Conservation (phyloP, 64 coral and sea anemone genomes). For the Pocillopora verrucosa region DNA sequence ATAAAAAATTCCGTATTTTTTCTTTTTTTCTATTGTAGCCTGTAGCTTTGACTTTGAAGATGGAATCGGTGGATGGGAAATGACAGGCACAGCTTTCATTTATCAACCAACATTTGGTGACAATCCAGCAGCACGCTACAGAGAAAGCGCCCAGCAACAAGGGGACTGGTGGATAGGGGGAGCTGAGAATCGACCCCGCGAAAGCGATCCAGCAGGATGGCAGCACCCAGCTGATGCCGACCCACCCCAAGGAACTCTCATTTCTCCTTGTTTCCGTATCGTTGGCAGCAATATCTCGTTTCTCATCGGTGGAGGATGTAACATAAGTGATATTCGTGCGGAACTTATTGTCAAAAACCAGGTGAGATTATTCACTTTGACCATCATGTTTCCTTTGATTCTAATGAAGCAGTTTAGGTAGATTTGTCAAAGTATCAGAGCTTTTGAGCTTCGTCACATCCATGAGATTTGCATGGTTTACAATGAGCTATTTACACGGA, state of each 20-base stretch:
- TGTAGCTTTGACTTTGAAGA: not conserved
- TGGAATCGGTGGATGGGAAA: not conserved
- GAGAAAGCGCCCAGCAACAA: not conserved
- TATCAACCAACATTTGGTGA: not conserved
- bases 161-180: not conserved
- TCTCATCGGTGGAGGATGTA: constrained; percentile 61
- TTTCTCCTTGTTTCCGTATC: constrained; percentile 38
- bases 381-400: too few relatives aligned
- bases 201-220: not conserved
- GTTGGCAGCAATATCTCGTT: constrained; percentile 35
- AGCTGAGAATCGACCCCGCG: not conserved
- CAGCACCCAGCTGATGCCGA: not conserved
- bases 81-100: too few relatives aligned
- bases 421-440: too few relatives aligned
- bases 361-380: too few relatives aligned
- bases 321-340: not conserved
- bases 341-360: constrained; percentile 37
- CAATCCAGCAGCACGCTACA: not conserved
- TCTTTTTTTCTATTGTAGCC: not conserved
- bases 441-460: too few relatives aligned
- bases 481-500: too few relatives aligned
- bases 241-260: constrained; percentile 23
- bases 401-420: too few relatives aligned
- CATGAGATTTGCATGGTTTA: too few relatives aligned
- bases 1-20: too few relatives aligned